These are phyloP conservation scores for Jacana jacana DNA, from an alignment of 2,113 vertebrate species.

Conservation along the genomic window DNA sequence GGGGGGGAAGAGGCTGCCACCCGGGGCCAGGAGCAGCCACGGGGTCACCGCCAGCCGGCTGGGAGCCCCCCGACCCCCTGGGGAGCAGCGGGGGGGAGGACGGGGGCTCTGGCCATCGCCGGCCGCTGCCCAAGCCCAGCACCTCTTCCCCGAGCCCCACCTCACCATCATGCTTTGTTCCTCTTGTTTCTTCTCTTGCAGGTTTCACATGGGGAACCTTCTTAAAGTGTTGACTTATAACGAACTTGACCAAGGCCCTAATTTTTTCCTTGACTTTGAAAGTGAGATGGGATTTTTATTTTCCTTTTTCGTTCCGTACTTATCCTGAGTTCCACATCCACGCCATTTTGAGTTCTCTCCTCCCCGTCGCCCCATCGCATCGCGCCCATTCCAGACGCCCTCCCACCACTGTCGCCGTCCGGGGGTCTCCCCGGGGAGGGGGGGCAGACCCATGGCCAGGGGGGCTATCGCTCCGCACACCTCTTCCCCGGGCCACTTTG, in stretches of 20 bases:
- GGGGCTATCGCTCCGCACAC: not conserved
- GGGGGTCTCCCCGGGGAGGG: conserved; percentile 11
- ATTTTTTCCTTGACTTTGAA: conserved; percentile 99
- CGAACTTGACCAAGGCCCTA: conserved; percentile 95
- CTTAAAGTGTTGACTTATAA: conserved; percentile 95
- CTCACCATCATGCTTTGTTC: conserved; percentile 81
- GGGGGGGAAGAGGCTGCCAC: conserved; percentile 46
- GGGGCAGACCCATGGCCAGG: not conserved
- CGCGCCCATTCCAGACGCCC: conserved; percentile 18
- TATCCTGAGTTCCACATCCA: conserved; percentile 50
- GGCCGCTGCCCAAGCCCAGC: not conserved
- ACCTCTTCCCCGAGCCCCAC: conserved; percentile 66
- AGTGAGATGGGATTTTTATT: conserved; percentile 87
- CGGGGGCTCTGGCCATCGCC: not conserved
- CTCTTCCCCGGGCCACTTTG: not conserved
- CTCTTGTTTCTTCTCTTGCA: conserved; percentile 94
- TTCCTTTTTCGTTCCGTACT: conserved; percentile 70
- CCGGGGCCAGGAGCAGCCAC: not conserved
- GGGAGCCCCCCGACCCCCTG: not conserved
- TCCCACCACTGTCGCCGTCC: not conserved
- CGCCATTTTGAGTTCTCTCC: conserved; percentile 54
- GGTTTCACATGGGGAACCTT: conserved; percentile 95
- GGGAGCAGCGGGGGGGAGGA: not conserved
- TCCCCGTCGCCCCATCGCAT: conserved; percentile 28
- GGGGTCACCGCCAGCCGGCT: not conserved